Evolutionary conservation across 2,888 invertebrate genomes (phyloP), one percentile per base, ranked within the genome.

Genomic region (Volucella zonaria): DNA sequence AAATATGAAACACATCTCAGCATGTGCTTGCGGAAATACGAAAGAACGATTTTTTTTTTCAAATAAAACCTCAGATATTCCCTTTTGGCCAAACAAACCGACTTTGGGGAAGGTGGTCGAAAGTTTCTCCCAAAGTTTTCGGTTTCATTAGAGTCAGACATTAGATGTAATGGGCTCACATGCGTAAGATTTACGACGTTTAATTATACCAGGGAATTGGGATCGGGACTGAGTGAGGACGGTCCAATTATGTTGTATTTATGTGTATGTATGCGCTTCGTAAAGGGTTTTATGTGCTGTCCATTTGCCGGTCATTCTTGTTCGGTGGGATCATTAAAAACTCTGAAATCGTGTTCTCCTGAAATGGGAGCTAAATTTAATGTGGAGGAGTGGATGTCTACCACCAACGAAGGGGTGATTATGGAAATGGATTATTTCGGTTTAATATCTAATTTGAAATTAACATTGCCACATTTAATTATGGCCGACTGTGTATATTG

Each of bases 171-270:
- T 77, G 68, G 61, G 47, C 76, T 77, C 68, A 77, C 76, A 85
- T 80, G 80, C 85, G 80, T 81, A 85, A 80, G 85, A 85, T 85
- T 85, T 85, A 85, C 76, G 80, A 66, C 73, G 47, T 85, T 85
- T 85, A 80, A 85, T 85, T 85, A 85, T 76, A 51, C 52, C 71
- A 42, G 42, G 58, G 40, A 62, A 43, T 79, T 62, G 68, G 51
- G 59, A 31, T 31, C 6, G 47, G 43, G 51, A 45, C 42, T 76
- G 52, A 49, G 45, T 58, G n/a, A 76, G 66, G 67, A 80, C 52
- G 67, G 43, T 68, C 73, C 76, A 85, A 85, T 80, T 80, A 80
- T 73, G 73, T 59, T 56, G 52, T 78, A 64, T 70, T 79, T 79
- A 74, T 83, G 47, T 71, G 31, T 3, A 3, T 23, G 23, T 23